Evolutionary conservation across 1,140 invertebrate species (phyloP), one percentile per base, ranked within the genome.

Genomic region (Cotesia typhae): DNA sequence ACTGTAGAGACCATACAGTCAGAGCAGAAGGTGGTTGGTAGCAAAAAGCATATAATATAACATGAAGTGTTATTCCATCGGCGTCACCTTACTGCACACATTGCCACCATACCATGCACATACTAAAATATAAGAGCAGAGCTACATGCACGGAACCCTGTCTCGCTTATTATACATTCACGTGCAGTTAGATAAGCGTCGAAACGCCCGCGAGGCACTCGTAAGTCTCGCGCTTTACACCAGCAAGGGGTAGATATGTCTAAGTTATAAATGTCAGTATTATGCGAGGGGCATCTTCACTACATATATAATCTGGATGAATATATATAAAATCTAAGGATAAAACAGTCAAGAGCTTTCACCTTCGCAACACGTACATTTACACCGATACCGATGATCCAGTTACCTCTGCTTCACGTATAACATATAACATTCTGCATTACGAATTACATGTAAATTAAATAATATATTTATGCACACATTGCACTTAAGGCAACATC

Each of bases 191-290:
- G 83, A 85, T 85, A 85, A 82, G 80, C 76, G 70, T 71, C 47
- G 71, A 73, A 72, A 72, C 64, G 70, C 67, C 73, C 63, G 65
- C 59, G 73, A 79, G 77, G 41, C 5, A 47, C 6, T 6, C 76
- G 74, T 77, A 79, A 80, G 77, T 79, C 76, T 78, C 78, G 75
- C 77, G 71, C 72, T 71, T 78, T 80, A 82, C 81, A 79, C 77
- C 72, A 80, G 81, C 79, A 82, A 83, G 83, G 74, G 85, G 85
- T 87, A 86, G 85, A 87, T 87, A 86, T 81, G 84, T 80, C 80
- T 79, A 80, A 78, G 81, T 87, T 86, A 87, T 85, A 87, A 87
- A 87, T 87, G 84, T 84, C 81, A 78, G 84, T 84, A 87, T 87
- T 87, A 87, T 86, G 78, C 85, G 79, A 77, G 77, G 75, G 79